Conservation (phyloP, 1,140 invertebrate species). For the Daktulosphaira vitifoliae region DNA sequence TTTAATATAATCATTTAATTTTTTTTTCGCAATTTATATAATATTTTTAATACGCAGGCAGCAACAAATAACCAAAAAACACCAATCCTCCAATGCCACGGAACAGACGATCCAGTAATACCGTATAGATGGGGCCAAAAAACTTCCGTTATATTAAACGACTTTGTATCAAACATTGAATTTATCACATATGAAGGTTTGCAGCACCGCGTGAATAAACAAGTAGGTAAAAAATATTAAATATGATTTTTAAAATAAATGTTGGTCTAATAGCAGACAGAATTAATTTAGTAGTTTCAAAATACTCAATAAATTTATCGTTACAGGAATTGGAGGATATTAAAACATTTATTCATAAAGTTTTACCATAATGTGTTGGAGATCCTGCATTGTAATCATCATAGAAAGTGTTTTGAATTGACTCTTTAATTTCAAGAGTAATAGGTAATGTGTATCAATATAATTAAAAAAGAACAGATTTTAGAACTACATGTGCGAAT, state of each 20-base stretch:
- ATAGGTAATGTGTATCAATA: no score
- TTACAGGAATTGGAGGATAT: conserved; percentile 16
- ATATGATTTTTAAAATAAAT: no score
- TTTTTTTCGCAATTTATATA: no score
- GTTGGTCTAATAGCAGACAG: no score
- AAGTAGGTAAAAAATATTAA: conserved; percentile 48
- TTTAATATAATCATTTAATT: no score
- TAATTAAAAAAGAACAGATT: no score
- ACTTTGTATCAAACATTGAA: conserved; percentile 69
- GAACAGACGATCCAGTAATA: conserved; percentile 86
- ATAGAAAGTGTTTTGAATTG: no score
- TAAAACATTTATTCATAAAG: conserved; percentile 9
- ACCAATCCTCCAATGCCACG: conserved; percentile 87
- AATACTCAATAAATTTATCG: no score
- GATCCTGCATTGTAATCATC: no score
- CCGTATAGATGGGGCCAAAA: conserved; percentile 86
- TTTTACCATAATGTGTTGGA: neutral
- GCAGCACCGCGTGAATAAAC: conserved; percentile 76
- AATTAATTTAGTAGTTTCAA: no score
- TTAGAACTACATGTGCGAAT: no score
- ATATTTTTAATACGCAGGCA: conserved; percentile 40
- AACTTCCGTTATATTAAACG: conserved; percentile 75
- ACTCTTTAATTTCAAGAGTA: no score
- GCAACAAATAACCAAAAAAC: conserved; percentile 51
- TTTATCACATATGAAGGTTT: conserved; percentile 83